These are phyloP conservation scores for Coelogynopora nodosa DNA, from an alignment of 2,888 invertebrate genomes.

Conservation along the genomic window DNA sequence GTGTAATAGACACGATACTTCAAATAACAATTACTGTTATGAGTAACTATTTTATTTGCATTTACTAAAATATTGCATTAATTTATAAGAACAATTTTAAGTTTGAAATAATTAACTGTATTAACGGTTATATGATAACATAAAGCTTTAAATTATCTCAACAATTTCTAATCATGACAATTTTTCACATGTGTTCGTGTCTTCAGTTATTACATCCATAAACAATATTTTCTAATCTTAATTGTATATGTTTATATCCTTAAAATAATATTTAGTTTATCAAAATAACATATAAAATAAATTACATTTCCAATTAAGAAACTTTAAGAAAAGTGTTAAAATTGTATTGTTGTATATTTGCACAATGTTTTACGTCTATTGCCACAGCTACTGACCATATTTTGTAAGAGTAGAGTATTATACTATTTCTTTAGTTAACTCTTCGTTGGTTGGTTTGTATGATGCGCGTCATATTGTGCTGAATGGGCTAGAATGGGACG, in stretches of 20 bases:
- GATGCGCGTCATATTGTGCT: not conserved
- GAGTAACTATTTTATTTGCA: not conserved
- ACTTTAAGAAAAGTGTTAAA: too few species aligned
- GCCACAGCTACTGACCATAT: too few species aligned
- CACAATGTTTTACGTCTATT: too few species aligned
- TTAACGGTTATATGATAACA: not conserved
- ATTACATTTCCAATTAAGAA: not conserved
- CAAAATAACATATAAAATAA: not conserved
- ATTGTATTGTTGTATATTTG: too few species aligned
- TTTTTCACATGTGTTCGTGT: too few species aligned
- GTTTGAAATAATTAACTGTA: too few species aligned
- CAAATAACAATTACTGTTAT: not conserved
- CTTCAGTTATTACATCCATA: too few species aligned
- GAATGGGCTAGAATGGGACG: conserved; percentile 1
- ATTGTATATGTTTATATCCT: not conserved
- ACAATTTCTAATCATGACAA: too few species aligned
- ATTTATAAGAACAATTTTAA: too few species aligned
- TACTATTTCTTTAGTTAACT: not conserved
- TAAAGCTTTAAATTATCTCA: too few species aligned
- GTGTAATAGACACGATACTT: too few species aligned
- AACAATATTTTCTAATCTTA: too few species aligned
- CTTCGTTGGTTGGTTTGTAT: not conserved
- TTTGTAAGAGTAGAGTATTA: not conserved
- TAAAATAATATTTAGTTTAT: not conserved
- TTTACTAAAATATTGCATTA: not conserved